A percentile compares a stretch with the other conserved stretches of the same genome.
phyloP scores from a whole-genome alignment of 1,140 invertebrate genomes.

The Cydia amplana region DNA sequence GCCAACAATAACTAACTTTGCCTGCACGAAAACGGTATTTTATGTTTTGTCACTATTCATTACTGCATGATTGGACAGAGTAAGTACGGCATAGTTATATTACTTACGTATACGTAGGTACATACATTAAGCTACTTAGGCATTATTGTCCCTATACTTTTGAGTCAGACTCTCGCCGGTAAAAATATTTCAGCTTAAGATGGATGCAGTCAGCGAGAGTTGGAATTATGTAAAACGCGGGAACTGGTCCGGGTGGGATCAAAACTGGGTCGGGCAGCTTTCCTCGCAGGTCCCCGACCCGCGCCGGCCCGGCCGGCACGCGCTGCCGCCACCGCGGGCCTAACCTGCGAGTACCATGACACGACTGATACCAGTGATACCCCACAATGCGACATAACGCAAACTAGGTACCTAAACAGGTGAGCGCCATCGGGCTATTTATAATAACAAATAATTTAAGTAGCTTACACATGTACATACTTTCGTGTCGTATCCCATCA shows the following conservation, averaged over 20 bases:
- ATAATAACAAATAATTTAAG: no score
- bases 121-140: neutral
- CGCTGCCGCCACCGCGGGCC: neutral
- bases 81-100: no score
- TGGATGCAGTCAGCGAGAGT: conserved; percentile 44
- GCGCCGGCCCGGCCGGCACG: neutral
- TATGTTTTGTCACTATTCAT: no score
- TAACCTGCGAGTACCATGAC: neutral
- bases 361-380: no score
- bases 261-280: conserved; percentile 58
- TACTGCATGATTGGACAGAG: no score
- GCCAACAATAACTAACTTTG: no score
- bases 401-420: neutral
- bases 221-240: conserved; percentile 58
- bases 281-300: conserved; percentile 36
- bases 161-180: neutral
- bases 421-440: no score
- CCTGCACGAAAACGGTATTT: no score
- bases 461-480: no score
- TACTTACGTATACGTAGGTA: no score
- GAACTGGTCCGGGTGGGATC: conserved; percentile 50
- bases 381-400: neutral
- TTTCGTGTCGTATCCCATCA: no score
- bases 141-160: neutral
- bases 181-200: conserved; percentile 13